These are phyloP conservation scores for Apis laboriosa DNA, from an alignment of 1,140 invertebrate genomes.

Conservation along the genomic window DNA sequence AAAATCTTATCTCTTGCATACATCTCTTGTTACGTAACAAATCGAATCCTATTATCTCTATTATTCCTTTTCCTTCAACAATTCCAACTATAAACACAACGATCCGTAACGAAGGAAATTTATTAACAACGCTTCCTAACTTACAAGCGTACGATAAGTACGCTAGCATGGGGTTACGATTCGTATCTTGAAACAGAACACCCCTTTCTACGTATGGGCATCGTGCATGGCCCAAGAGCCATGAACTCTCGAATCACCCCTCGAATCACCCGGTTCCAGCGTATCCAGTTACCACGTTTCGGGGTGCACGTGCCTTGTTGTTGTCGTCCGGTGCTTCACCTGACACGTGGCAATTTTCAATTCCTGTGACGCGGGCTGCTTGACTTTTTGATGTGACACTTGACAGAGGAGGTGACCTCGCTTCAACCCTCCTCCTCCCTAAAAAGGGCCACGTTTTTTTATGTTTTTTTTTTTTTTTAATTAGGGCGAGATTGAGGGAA, in stretches of 20 bases:
- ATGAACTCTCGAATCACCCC: constrained; percentile 50
- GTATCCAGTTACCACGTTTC: constrained; percentile 59
- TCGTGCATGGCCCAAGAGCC: constrained; percentile 22
- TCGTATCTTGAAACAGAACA: background rate
- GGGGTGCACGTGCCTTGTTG: constrained; percentile 65
- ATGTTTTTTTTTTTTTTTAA: constrained; percentile 18
- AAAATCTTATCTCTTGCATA: too few relatives aligned
- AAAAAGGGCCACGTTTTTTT: background rate
- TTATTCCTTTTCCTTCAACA: too few relatives aligned
- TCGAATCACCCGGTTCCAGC: constrained; percentile 47
- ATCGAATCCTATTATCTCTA: too few relatives aligned
- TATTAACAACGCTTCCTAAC: too few relatives aligned
- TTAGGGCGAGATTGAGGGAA: background rate
- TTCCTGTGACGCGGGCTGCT: constrained; percentile 55
- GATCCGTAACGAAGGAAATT: too few relatives aligned
- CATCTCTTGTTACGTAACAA: too few relatives aligned
- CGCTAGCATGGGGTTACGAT: background rate
- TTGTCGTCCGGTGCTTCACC: constrained; percentile 72
- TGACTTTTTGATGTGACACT: constrained; percentile 67
- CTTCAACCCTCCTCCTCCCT: constrained; percentile 9
- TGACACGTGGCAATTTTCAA: constrained; percentile 77
- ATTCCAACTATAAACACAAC: too few relatives aligned
- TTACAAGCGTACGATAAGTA: too few relatives aligned
- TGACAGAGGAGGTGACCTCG: constrained; percentile 38
- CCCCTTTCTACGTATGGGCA: constrained; percentile 18